phyloP scores from a whole-genome alignment of 1,140 invertebrate species.

The Homalodisca vitripennis region DNA sequence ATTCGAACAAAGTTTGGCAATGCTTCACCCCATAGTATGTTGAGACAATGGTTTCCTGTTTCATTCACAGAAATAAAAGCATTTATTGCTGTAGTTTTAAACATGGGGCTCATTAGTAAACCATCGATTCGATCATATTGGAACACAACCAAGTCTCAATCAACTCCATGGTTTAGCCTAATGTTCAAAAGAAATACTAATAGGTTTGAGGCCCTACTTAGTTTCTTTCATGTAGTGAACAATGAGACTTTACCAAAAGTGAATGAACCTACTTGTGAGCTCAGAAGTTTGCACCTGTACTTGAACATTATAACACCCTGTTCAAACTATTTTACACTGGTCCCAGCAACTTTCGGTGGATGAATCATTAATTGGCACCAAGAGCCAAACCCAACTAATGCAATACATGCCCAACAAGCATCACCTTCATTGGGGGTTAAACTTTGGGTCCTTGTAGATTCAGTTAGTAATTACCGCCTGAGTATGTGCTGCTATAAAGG shows the following conservation, averaged over 20 bases:
- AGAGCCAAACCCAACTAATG: not conserved
- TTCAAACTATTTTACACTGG: not conserved
- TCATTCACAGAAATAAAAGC: not conserved
- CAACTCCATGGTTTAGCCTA: not conserved
- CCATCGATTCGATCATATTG: conserved; percentile 9
- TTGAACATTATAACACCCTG: conserved; percentile 9
- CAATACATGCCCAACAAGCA: not conserved
- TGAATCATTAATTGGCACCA: not conserved
- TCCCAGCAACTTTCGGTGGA: conserved; percentile 14
- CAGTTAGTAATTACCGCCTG: not conserved
- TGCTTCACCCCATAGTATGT: not conserved
- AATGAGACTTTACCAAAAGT: not conserved
- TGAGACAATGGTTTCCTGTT: not conserved
- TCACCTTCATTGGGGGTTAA: not conserved
- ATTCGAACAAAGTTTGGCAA: not conserved
- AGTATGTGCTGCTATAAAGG: not conserved
- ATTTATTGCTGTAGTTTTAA: conserved; percentile 5
- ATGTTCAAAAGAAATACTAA: not conserved
- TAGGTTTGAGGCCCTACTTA: not conserved
- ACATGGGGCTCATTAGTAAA: conserved; percentile 16
- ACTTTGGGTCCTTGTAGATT: not conserved
- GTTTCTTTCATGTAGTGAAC: conserved; percentile 13
- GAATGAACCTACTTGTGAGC: not conserved
- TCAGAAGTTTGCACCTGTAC: not conserved
- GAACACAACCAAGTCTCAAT: not conserved